Evolutionary conservation across 2,797 vertebrate species (phyloP).

Genomic region (Hippoglossus hippoglossus): DNA sequence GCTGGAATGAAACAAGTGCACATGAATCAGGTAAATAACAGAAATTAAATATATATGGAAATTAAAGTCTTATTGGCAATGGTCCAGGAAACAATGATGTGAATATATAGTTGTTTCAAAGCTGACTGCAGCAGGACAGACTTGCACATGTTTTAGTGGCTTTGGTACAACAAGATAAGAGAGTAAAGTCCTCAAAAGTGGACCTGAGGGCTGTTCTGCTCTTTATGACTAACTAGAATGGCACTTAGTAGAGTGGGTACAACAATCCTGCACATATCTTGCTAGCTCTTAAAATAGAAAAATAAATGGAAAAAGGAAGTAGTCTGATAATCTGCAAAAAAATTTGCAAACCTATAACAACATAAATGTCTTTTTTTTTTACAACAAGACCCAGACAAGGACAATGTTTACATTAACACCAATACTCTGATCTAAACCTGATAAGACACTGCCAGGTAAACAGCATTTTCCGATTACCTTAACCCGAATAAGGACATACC

Average conservation of each 20-base stretch:
- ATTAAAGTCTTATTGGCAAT: too few species aligned
- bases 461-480: too few species aligned
- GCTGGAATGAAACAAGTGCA: not conserved
- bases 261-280: not conserved
- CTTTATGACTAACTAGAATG: conserved; percentile 22
- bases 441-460: too few species aligned
- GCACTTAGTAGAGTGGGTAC: not conserved
- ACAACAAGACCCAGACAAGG: not conserved
- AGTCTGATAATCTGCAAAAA: not conserved
- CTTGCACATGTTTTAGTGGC: conserved; percentile 2
- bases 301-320: not conserved
- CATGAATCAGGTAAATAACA: not conserved
- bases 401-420: too few species aligned
- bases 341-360: too few species aligned
- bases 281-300: not conserved
- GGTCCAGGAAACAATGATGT: too few species aligned
- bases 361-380: not conserved
- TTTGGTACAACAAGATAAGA: conserved; percentile 13
- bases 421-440: too few species aligned
- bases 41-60: not conserved
- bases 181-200: conserved; percentile 10
- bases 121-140: conserved; percentile 12
- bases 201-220: conserved; percentile 19
- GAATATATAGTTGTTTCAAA: conserved; percentile 5
- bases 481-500: too few species aligned